Evolutionary conservation across 2,797 vertebrate genomes (phyloP).

Genomic region (Tragelaphus eurycerus): DNA sequence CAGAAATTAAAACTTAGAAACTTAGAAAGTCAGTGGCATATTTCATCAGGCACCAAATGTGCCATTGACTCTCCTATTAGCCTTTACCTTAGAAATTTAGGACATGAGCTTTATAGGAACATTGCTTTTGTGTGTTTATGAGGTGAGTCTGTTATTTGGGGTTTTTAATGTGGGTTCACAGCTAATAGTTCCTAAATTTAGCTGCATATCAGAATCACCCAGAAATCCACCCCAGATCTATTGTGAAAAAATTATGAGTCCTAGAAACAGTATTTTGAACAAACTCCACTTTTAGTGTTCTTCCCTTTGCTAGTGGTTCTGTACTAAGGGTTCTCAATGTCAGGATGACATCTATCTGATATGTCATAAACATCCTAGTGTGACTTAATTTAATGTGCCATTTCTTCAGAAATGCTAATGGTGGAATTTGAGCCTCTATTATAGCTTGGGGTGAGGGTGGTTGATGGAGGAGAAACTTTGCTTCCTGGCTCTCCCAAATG

Average conservation of each 20-base stretch:
- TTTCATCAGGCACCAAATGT: background rate
- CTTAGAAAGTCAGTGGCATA: background rate
- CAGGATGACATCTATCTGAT: slow-evolving; percentile 46
- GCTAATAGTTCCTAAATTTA: background rate
- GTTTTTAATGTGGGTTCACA: background rate
- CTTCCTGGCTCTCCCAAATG: background rate
- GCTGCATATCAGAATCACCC: background rate
- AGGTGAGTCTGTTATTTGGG: background rate
- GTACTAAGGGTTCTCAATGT: background rate
- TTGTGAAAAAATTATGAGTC: background rate
- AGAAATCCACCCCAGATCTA: background rate
- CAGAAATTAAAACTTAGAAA: background rate
- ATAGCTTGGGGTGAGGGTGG: background rate
- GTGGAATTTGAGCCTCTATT: background rate
- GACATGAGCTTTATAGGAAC: background rate
- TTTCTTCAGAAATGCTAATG: slow-evolving; percentile 72
- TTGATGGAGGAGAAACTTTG: background rate
- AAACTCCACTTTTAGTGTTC: background rate
- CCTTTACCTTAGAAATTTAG: background rate
- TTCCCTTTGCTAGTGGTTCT: slow-evolving; percentile 19
- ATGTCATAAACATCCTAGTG: slow-evolving; percentile 43
- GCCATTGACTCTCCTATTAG: background rate
- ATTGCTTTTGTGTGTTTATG: background rate
- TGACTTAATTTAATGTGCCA: slow-evolving; percentile 30
- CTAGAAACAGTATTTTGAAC: background rate